phyloP scores from a whole-genome alignment of 1,140 invertebrate genomes.

The Saccostrea cuccullata region DNA sequence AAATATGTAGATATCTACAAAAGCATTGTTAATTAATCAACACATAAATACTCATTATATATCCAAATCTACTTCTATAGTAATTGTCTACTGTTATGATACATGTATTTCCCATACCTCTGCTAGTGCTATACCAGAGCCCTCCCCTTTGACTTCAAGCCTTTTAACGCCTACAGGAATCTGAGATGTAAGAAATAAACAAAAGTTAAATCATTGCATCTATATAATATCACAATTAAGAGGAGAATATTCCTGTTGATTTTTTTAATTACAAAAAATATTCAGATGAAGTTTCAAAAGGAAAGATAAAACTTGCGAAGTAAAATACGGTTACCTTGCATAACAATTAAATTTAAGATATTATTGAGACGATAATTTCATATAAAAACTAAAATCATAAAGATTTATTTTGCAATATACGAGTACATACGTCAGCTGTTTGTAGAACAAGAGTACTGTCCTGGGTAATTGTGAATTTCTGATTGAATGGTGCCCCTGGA shows the following conservation, averaged over 20 bases:
- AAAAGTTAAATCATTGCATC: background rate
- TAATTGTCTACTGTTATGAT: background rate
- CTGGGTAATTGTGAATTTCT: constrained; percentile 62
- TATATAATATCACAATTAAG: no score
- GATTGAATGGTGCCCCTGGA: constrained; percentile 31
- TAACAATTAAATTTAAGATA: background rate
- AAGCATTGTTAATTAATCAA: background rate
- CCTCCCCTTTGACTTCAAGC: constrained; percentile 28
- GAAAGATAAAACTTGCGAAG: no score
- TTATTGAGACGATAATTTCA: background rate
- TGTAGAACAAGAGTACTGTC: constrained; percentile 71
- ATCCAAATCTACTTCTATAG: no score
- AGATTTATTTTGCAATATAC: no score
- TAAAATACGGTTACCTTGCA: background rate
- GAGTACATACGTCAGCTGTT: constrained; percentile 66
- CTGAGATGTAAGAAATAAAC: background rate
- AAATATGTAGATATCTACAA: constrained; percentile 86
- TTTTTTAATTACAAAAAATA: no score
- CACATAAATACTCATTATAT: no score
- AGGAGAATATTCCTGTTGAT: no score
- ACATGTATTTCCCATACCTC: constrained; percentile 79
- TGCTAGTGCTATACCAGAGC: constrained; percentile 87
- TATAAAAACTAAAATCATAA: background rate
- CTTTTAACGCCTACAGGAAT: constrained; percentile 37
- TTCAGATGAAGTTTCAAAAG: no score